phyloP scores from a whole-genome alignment of 2,113 vertebrate species.

The Bubo blakistoni region DNA sequence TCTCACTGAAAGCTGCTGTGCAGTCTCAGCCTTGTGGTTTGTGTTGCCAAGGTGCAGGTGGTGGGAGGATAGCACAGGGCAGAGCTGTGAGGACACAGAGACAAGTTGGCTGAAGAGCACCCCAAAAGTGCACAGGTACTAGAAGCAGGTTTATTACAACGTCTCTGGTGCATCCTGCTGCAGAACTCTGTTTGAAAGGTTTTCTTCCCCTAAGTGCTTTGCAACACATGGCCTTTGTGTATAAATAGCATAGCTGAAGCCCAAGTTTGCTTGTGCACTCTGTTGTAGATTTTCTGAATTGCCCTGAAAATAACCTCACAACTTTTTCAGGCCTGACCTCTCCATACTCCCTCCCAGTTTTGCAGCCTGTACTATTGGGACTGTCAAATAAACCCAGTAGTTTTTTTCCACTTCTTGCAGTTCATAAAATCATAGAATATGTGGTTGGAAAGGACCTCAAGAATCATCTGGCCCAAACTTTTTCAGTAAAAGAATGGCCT shows the following conservation, averaged over 20 bases:
- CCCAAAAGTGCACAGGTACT: not conserved
- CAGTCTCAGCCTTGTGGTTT: not conserved
- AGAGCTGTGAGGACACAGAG: not conserved
- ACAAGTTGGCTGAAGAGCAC: not conserved
- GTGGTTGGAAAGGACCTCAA: no score
- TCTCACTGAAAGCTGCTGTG: rapidly evolving
- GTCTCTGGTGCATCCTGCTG: not conserved
- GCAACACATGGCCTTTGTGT: not conserved
- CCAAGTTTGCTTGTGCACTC: not conserved
- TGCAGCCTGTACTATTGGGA: not conserved
- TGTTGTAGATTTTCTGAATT: not conserved
- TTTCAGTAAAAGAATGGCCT: no score
- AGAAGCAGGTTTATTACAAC: not conserved
- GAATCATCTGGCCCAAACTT: no score
- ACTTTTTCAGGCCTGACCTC: not conserved
- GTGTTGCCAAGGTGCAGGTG: not conserved
- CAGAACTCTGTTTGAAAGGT: not conserved
- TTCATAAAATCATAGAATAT: no score
- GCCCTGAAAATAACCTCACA: not conserved
- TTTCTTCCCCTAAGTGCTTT: not conserved
- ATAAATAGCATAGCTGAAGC: not conserved
- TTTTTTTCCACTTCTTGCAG: not conserved
- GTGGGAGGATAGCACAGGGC: not conserved
- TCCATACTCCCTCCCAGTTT: not conserved
- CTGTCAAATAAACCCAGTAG: not conserved